Base-by-base conservation (phyloP, 2,113 vertebrate genomes). In the Mormoops blainvillei region DNA sequence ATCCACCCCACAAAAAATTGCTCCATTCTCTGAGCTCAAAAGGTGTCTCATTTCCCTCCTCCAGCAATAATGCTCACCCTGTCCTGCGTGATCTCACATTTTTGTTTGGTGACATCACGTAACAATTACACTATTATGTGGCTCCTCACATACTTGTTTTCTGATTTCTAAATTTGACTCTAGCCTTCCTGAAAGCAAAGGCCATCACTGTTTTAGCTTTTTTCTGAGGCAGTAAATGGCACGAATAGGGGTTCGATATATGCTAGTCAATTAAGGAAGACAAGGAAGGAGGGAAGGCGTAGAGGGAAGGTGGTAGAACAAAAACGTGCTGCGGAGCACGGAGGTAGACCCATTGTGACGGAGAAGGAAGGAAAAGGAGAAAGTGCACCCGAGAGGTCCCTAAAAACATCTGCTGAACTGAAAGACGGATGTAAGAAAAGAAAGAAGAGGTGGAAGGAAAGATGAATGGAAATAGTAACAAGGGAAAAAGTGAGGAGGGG, bases 121-220 rank as follows among this genome's bases (percentile, higher is more conserved):
- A 45, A 71, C 36, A 14, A 16, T 45, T 7, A 52, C 36, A 61
- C 36, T 68, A 10, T 52, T 15, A n/a, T 52, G 20, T 28, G 52
- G 45, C 71, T 94, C 77, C 74, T 61, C 33, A 76, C 13, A 5
- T 14, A 36, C 50, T 26, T 67, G 15, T 31, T 45, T 36, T n/a
- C 50, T 13, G 1, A 61, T 56, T 56, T 41, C 67, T 61, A 84
- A 94, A 82, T 82, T 43, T 81, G 90, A 92, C 38, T 38, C 74
- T 92, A 61, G 68, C 71, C 43, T 67, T 81, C 38, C 48, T 74
- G 33, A 93, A 80, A 88, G 54, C 33, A 9, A 87, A 70, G 22
- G 26, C 9, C 65, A 7, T 26, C 8, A 36, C 18, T 28, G n/a
- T 58, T 48, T 88, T 33, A 68, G 54, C n/a, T 86, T 94, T 48